Evolutionary conservation across 92 coral and sea anemone species (phyloP).

Genomic region (Phenganax marumi): DNA sequence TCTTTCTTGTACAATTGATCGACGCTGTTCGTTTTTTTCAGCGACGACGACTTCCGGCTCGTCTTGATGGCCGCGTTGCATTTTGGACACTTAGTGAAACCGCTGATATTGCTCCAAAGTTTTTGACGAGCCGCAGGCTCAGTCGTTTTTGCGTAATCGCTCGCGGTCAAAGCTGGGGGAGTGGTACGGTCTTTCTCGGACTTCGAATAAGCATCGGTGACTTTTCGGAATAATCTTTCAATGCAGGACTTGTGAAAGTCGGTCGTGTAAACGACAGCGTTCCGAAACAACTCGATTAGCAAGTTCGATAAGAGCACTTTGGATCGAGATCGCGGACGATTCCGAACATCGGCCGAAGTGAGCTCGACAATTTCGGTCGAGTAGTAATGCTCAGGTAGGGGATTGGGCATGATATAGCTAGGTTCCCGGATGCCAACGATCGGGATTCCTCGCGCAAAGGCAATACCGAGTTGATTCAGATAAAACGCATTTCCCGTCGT

Average conservation of each 20-base stretch:
- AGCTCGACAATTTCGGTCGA: slow-evolving; percentile 83
- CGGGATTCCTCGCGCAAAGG: slow-evolving; percentile 79
- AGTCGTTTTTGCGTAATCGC: slow-evolving; percentile 19
- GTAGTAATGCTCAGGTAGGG: slow-evolving; percentile 91
- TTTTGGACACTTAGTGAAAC: slow-evolving; percentile 68
- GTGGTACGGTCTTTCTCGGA: slow-evolving; percentile 63
- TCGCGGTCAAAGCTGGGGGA: slow-evolving; percentile 52
- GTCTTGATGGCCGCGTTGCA: slow-evolving; percentile 63
- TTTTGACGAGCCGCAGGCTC: slow-evolving; percentile 33
- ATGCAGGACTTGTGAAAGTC: slow-evolving; percentile 92
- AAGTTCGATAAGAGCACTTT: slow-evolving; percentile 68
- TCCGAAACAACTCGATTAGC: slow-evolving; percentile 72
- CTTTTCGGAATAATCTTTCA: slow-evolving; percentile 78
- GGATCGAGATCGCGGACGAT: slow-evolving; percentile 51
- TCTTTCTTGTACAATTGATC: slow-evolving; percentile 76
- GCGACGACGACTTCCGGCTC: slow-evolving; percentile 56
- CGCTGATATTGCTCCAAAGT: slow-evolving; percentile 33
- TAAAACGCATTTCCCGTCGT: slow-evolving; percentile 76
- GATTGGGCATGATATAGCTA: slow-evolving; percentile 85
- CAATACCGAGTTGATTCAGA: slow-evolving; percentile 90
- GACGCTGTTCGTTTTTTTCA: slow-evolving; percentile 81
- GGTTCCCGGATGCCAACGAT: slow-evolving; percentile 86
- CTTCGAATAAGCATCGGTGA: slow-evolving; percentile 63
- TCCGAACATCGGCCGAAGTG: slow-evolving; percentile 52
- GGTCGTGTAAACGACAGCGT: slow-evolving; percentile 85